Conservation (phyloP, 2,888 invertebrate genomes). For the Pristionchus mayeri region DNA sequence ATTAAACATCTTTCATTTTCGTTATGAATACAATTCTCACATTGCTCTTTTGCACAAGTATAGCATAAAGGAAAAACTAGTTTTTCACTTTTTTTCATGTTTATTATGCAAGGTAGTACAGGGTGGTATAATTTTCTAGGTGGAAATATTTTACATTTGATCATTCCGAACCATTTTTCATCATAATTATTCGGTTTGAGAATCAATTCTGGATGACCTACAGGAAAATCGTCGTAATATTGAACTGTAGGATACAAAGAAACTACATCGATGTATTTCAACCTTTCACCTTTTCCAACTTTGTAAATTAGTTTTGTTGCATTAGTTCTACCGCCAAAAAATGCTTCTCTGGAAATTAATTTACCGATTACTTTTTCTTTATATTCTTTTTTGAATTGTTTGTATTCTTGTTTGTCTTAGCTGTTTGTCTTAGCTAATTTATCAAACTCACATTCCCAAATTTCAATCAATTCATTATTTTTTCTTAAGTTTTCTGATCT, state of each 20-base stretch:
- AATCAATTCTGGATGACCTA: slow-evolving; percentile 64
- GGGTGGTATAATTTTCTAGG: neutral
- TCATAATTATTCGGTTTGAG: slow-evolving; percentile 49
- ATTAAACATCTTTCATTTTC: slow-evolving; percentile 63
- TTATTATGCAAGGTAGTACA: neutral
- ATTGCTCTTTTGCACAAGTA: slow-evolving; percentile 58
- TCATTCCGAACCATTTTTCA: neutral
- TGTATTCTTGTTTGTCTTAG: slow-evolving; percentile 7
- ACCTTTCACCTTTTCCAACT: slow-evolving; percentile 19
- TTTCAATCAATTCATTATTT: neutral
- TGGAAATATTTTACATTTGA: neutral
- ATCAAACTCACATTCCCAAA: slow-evolving; percentile 14
- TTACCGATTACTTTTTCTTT: neutral
- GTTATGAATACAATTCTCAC: slow-evolving; percentile 60
- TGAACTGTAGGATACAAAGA: slow-evolving; percentile 63
- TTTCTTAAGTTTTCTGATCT: neutral
- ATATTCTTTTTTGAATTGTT: neutral
- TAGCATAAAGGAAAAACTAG: slow-evolving; percentile 68
- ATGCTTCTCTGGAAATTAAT: neutral
- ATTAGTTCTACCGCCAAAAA: slow-evolving; percentile 26
- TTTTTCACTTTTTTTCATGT: slow-evolving; percentile 54
- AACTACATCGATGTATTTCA: slow-evolving; percentile 63
- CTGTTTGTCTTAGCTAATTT: neutral
- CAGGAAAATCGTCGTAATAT: slow-evolving; percentile 60
- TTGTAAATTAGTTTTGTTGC: slow-evolving; percentile 4